Evolutionary conservation across 1,140 invertebrate genomes (phyloP), one percentile per base, ranked within the genome.

Genomic region (Pollicipes pollicipes): DNA sequence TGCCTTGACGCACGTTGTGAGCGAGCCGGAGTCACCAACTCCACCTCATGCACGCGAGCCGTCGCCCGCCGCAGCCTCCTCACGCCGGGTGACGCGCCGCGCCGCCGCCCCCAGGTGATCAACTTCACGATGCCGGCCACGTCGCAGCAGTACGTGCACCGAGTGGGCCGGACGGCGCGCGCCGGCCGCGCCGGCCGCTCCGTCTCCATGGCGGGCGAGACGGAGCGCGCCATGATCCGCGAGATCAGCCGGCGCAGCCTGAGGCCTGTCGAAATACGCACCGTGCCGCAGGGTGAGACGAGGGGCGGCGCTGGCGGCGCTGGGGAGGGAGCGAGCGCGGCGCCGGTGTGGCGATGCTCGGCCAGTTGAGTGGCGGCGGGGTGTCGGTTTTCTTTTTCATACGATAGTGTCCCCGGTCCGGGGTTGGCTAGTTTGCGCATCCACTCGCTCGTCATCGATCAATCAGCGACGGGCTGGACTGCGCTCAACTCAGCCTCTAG

Each of bases 41-140:
- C n/a, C n/a, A n/a, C n/a, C n/a, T n/a, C n/a, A n/a, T n/a, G n/a
- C n/a, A n/a, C n/a, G n/a, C n/a, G n/a, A n/a, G n/a, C n/a, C n/a
- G n/a, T n/a, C n/a, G n/a, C n/a, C n/a, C n/a, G 10, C n/a, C 31
- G 26, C 26, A 16, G 26, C 35, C 21, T 70, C 10, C 31, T 21
- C 68, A 70, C 13, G n/a, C 58, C n/a, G 10, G 24, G 2, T n/a
- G n/a, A 13, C 30, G 31, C 16, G 30, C 30, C 31, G 26, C 45
- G 26, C 4, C 35, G 27, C n/a, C n/a, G 70, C 72, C 76, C 74
- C 45, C 71, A 84, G 84, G 84, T 97, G 4, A 91, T 99, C 64
- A 98, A 98, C 81, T 97, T 95, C 79, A 88, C 92, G 0, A 89
- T 98, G 88, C 96, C 96, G 3, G 87, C 88, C 28, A 93, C 91